These are phyloP conservation scores for Pocillopora grandis DNA, from an alignment of 92 coral and sea anemone species.

Conservation along the genomic window DNA sequence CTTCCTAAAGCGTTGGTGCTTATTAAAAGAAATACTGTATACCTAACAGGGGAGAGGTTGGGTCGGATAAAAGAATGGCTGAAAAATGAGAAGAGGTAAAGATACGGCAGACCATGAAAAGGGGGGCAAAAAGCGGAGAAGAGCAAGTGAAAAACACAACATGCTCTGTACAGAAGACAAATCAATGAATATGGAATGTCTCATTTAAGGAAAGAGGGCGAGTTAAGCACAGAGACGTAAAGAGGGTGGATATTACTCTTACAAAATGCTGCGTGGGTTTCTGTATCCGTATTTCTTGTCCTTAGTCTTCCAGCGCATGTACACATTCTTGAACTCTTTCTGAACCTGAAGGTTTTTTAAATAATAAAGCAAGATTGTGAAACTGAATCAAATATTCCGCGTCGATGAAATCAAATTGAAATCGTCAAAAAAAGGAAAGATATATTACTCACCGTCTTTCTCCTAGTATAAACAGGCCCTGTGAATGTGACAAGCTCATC, in stretches of 20 bases:
- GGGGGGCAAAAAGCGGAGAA: background rate
- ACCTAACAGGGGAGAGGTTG: background rate
- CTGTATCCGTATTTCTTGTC: slow-evolving; percentile 89
- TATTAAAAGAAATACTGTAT: no score
- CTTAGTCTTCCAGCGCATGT: slow-evolving; percentile 96
- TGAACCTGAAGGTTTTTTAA: slow-evolving; percentile 62
- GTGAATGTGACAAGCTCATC: no score
- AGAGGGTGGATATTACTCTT: slow-evolving; percentile 35
- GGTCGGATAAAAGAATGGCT: no score
- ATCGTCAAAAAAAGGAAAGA: background rate
- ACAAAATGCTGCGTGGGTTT: slow-evolving; percentile 85
- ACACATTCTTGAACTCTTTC: slow-evolving; percentile 92
- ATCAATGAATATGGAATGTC: no score
- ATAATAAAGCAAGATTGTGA: background rate
- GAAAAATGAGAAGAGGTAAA: background rate
- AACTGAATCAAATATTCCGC: background rate
- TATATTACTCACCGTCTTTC: no score
- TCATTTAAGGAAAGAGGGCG: no score
- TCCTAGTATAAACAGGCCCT: no score
- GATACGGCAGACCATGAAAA: background rate
- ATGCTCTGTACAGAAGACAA: no score
- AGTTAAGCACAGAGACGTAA: background rate
- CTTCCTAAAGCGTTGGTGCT: no score
- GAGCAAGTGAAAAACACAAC: background rate
- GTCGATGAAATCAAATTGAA: background rate